Conservation (phyloP, 1,140 invertebrate genomes). For the Brachystomella parvula region DNA sequence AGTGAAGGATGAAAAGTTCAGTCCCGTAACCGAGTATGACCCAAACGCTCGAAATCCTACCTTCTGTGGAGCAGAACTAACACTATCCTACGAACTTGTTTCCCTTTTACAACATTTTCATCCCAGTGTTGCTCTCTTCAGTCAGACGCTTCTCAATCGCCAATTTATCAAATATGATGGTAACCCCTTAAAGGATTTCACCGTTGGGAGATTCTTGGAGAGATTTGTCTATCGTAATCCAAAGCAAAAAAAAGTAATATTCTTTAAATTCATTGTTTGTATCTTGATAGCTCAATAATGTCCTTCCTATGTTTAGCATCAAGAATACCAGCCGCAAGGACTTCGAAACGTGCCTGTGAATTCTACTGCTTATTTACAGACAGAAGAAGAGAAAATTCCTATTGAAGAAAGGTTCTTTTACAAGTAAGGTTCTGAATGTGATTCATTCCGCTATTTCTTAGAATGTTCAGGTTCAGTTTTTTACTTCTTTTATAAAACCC, state of each 20-base stretch:
- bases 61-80: slow-evolving; percentile 63
- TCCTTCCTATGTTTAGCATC: slow-evolving; percentile 26
- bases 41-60: slow-evolving; percentile 71
- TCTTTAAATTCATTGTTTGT: background rate
- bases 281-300: slow-evolving; percentile 14
- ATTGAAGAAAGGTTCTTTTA: slow-evolving; percentile 75
- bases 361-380: slow-evolving; percentile 60
- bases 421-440: too few species aligned
- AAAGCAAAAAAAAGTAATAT: slow-evolving; percentile 51
- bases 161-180: slow-evolving; percentile 71
- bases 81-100: slow-evolving; percentile 63
- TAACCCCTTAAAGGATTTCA: slow-evolving; percentile 87
- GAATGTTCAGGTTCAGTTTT: background rate
- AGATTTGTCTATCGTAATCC: slow-evolving; percentile 95
- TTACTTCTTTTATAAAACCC: slow-evolving; percentile 16
- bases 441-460: slow-evolving; percentile 40
- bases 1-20: slow-evolving; percentile 38
- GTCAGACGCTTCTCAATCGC: slow-evolving; percentile 68
- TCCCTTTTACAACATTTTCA: slow-evolving; percentile 71
- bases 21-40: slow-evolving; percentile 52
- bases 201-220: slow-evolving; percentile 79
- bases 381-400: slow-evolving; percentile 60
- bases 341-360: slow-evolving; percentile 56
- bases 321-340: slow-evolving; percentile 48
- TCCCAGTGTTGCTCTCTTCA: slow-evolving; percentile 83